phyloP scores from a whole-genome alignment of 2,888 invertebrate species.

The Drosophila parthenogenetica region DNA sequence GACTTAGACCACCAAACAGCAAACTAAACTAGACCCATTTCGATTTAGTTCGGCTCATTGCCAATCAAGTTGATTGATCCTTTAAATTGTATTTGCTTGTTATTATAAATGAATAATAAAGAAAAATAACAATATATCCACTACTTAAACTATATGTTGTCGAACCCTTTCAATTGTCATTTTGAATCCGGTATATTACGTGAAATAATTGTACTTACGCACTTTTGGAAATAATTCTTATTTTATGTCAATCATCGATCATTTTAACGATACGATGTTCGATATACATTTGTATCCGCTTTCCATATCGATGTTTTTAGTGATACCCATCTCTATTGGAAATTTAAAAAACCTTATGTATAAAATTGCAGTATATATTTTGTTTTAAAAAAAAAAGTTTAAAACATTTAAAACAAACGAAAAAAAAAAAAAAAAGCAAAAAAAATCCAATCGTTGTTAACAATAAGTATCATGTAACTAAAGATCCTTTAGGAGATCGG shows the following conservation, averaged over 20 bases:
- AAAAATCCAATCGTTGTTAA: not conserved
- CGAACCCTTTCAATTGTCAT: no score
- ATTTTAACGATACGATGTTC: no score
- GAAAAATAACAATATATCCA: not conserved
- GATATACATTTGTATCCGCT: no score
- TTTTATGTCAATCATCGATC: no score
- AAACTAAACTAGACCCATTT: slow-evolving; percentile 49
- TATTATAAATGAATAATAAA: slow-evolving; percentile 22
- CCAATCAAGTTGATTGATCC: slow-evolving; percentile 20
- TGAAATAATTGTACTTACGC: no score
- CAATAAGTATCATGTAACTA: not conserved
- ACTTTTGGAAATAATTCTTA: not conserved
- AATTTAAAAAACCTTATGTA: no score
- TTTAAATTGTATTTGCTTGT: slow-evolving; percentile 19
- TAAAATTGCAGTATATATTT: not conserved
- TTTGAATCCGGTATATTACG: no score
- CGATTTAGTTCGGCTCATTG: slow-evolving; percentile 10
- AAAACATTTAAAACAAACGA: not conserved
- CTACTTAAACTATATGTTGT: not conserved
- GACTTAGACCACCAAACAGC: slow-evolving; percentile 42
- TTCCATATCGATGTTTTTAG: no score
- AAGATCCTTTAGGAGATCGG: slow-evolving; percentile 14
- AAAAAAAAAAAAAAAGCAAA: not conserved
- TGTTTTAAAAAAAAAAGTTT: not conserved
- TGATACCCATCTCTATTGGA: no score